Conservation (phyloP, 2,113 vertebrate species). For the Gymnarchus niloticus region DNA sequence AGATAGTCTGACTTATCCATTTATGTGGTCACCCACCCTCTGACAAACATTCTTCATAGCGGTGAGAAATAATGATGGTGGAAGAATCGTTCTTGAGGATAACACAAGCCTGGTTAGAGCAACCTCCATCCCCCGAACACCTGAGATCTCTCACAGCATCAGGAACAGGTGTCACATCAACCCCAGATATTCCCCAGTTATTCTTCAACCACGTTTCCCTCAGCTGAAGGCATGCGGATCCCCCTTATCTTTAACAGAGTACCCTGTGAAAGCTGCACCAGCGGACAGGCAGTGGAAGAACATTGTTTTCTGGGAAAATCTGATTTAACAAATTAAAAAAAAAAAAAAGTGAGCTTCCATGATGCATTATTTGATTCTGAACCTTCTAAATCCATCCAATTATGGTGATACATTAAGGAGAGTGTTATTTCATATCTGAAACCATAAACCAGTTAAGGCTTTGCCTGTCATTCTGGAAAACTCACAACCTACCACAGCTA, state of each 20-base stretch:
- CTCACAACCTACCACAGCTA: background rate
- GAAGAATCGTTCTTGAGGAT: background rate
- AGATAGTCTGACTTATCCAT: too few species aligned
- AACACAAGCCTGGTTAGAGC: background rate
- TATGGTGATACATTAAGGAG: too few species aligned
- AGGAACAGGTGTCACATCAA: background rate
- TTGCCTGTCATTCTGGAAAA: too few species aligned
- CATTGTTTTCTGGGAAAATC: background rate
- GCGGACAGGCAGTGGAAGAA: background rate
- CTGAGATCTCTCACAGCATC: background rate
- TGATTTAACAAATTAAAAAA: background rate
- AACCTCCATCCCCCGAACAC: background rate
- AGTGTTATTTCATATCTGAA: background rate
- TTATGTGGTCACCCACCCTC: background rate
- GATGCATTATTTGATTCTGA: background rate
- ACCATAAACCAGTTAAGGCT: background rate
- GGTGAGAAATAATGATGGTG: background rate
- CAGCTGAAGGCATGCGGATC: background rate
- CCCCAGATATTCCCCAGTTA: background rate
- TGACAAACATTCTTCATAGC: background rate
- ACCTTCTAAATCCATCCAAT: background rate
- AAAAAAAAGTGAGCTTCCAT: background rate
- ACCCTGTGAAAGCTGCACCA: background rate
- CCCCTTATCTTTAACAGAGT: background rate
- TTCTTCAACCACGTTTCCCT: background rate